Conservation (phyloP, 2,888 invertebrate species). For the Drosophila neonasuta region DNA sequence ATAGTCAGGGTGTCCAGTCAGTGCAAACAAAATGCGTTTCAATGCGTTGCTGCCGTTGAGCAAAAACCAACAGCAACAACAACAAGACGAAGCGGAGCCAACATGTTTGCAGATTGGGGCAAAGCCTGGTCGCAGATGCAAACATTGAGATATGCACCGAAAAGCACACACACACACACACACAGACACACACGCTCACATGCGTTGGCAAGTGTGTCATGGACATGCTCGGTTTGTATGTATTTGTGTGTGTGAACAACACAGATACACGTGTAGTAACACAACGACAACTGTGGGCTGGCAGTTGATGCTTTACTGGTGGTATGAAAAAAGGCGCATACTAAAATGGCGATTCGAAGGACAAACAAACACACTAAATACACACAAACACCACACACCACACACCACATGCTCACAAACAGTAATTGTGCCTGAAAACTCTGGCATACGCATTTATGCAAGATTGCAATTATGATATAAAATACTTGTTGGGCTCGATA, state of each 20-base stretch:
- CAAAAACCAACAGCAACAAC: slow-evolving; percentile 15
- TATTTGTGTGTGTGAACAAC: slow-evolving; percentile 45
- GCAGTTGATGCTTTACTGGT: slow-evolving; percentile 44
- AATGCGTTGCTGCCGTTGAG: slow-evolving; percentile 54
- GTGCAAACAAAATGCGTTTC: slow-evolving; percentile 66
- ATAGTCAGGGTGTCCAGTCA: slow-evolving; percentile 40
- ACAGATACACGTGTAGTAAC: slow-evolving; percentile 66
- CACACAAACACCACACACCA: slow-evolving; percentile 23
- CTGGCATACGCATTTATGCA: slow-evolving; percentile 66
- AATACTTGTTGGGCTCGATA: slow-evolving; percentile 55
- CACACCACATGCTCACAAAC: slow-evolving; percentile 10
- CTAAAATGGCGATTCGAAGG: slow-evolving; percentile 72
- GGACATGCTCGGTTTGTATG: slow-evolving; percentile 60
- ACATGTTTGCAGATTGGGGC: slow-evolving; percentile 56
- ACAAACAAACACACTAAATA: slow-evolving; percentile 68
- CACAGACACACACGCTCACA: slow-evolving; percentile 25
- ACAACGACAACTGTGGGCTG: slow-evolving; percentile 28
- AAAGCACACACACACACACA: slow-evolving; percentile 51
- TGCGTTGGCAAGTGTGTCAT: slow-evolving; percentile 67
- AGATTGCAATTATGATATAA: slow-evolving; percentile 75
- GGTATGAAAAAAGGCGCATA: slow-evolving; percentile 64
- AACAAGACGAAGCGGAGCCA: slow-evolving; percentile 24
- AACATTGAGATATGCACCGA: slow-evolving; percentile 72
- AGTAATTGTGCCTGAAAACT: slow-evolving; percentile 65
- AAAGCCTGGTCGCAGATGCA: slow-evolving; percentile 62